Evolutionary conservation across 2,888 invertebrate genomes (phyloP).

Genomic region (Erebia palarica): DNA sequence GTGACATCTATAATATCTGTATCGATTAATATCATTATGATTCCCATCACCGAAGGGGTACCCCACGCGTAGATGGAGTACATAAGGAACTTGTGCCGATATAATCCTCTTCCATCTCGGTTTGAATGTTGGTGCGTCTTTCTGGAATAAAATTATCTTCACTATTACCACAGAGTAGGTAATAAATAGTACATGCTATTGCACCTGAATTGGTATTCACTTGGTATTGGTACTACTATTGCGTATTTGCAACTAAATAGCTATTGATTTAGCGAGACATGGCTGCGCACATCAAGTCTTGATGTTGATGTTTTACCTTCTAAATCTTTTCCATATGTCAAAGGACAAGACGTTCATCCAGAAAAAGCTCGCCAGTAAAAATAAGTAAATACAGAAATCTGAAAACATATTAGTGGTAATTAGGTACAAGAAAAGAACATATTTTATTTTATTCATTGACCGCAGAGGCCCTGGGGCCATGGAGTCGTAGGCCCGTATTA

Average conservation of each 20-base stretch:
- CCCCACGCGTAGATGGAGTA: slow-evolving; percentile 11
- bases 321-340: slow-evolving; percentile 89
- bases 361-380: slow-evolving; percentile 84
- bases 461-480: too few relatives aligned
- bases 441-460: too few relatives aligned
- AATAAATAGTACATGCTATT: too few relatives aligned
- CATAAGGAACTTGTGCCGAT: neutral
- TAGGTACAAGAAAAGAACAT: too few relatives aligned
- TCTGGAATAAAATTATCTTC: neutral
- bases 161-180: too few relatives aligned
- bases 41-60: neutral
- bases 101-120: neutral
- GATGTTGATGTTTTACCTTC: slow-evolving; percentile 69
- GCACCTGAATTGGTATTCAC: too few relatives aligned
- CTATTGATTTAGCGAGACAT: too few relatives aligned
- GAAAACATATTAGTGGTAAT: slow-evolving; percentile 42
- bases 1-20: neutral
- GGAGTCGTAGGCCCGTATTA: too few relatives aligned
- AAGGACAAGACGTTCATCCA: slow-evolving; percentile 89
- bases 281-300: too few relatives aligned
- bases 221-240: too few relatives aligned
- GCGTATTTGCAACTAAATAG: too few relatives aligned
- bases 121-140: neutral
- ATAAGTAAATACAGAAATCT: slow-evolving; percentile 84
- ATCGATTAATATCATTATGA: neutral